These are phyloP conservation scores for Cataglyphis hispanica DNA, from an alignment of 1,140 invertebrate genomes.

Conservation along the genomic window DNA sequence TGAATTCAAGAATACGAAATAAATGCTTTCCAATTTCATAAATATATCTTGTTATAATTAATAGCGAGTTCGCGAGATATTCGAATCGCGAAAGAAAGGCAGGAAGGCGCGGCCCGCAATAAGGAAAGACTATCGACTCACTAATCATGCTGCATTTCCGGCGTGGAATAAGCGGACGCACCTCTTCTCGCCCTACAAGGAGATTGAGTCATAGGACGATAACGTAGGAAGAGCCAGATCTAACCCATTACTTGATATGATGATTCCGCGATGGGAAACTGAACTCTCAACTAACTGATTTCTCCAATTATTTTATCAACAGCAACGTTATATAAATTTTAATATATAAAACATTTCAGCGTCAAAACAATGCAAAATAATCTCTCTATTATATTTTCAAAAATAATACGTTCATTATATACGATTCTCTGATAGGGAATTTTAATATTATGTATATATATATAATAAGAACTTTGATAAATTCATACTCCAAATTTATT, in stretches of 20 bases:
- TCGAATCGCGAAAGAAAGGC: neutral
- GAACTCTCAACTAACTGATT: neutral
- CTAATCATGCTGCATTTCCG: constrained; percentile 66
- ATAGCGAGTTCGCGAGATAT: no score
- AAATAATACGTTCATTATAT: neutral
- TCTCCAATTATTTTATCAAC: neutral
- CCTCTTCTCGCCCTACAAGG: constrained; percentile 71
- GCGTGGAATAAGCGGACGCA: constrained; percentile 40
- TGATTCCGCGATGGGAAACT: constrained; percentile 5
- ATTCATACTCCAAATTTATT: neutral
- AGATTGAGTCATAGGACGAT: constrained; percentile 77
- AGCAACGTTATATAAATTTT: constrained; percentile 8
- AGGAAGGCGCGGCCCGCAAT: constrained; percentile 65
- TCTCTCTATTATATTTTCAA: neutral
- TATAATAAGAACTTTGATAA: neutral
- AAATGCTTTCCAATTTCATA: neutral
- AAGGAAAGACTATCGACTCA: constrained; percentile 64
- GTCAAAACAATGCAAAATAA: neutral
- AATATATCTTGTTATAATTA: neutral
- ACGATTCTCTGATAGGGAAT: neutral
- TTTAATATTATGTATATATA: no score
- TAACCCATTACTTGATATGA: constrained; percentile 60
- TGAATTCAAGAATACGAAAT: neutral
- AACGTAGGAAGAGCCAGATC: constrained; percentile 78
- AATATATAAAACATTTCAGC: neutral